Evolutionary conservation across 1,140 invertebrate genomes (phyloP), one percentile per base, ranked within the genome.

Genomic region (Bombus superbus): DNA sequence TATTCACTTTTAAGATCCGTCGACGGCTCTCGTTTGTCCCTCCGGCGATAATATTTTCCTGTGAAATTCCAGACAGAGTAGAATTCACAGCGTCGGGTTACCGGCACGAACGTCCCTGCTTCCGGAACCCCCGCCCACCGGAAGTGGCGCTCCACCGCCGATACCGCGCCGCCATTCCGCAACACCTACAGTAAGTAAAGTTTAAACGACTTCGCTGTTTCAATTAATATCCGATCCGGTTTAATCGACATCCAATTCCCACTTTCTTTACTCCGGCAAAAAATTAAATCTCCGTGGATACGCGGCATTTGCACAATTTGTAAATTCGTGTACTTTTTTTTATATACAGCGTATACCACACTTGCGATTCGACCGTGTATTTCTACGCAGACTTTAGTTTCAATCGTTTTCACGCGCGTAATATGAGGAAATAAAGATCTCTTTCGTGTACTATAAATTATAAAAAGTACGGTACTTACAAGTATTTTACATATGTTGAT

Each of bases 101-200:
- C 94, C 94, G 38, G 86, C 89, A 18, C 91, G 90, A 77, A 89
- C 89, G 42, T 93, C 92, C 44, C 79, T 94, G 15, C 88, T 94
- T 86, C 86, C 89, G 83, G 91, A 94, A 87, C 87, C 89, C 59
- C 82, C 90, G 42, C 83, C 89, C 62, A 88, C 85, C 44, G 93
- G 88, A 87, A 91, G 85, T 77, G 81, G 85, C 44, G 77, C 79
- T 75, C 91, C 91, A 77, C 94, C 93, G 75, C 92, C 93, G 68
- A 92, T 94, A 89, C 94, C 94, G 44, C 93, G 94, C 66, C 93
- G 94, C 85, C 93, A 95, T 90, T 95, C 94, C 32, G 94, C 92
- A 38, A 93, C 93, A 40, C 93, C 94, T 11, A 91, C 92, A 91
- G 94, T 95, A 93, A 88, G 78, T 82, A 76, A 75, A 86, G 66